Base-by-base conservation (phyloP, 1,140 invertebrate genomes). In the Drosophila rhopaloa region DNA sequence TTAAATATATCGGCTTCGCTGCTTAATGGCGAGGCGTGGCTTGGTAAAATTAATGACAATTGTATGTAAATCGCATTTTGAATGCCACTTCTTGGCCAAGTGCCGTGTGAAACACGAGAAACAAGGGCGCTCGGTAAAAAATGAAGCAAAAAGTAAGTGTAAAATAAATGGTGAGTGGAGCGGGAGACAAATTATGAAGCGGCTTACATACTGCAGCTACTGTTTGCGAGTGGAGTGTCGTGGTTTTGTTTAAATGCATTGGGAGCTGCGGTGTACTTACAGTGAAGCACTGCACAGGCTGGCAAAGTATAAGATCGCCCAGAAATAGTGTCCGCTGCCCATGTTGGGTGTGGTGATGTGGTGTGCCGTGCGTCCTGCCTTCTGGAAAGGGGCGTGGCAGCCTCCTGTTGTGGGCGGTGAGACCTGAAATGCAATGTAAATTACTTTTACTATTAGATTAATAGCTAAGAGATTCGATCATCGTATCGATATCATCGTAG, bases 231-330 rank as follows among this genome's bases (percentile, higher is more conserved):
- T 58, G 55, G 51, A 55, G 53, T 58, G 55, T 44, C 38, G 37
- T 67, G 48, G 67, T 8, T 48, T 40, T 48, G 13, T 54, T 37
- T 57, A 58, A 43, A 29, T 51, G 53, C 47, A 48, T 11, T 16
- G 19, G 24, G 14, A 10, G 47, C 4, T 44, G 14, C 14, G 14
- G 27, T 46, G 63, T 92, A 92, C 92, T 92, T 85, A 92, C 92
- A 92, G 76, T 60, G 92, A 92, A 56, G 92, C 92, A 79, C 92
- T 92, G 86, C 91, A 92, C 71, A 92, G 75, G 70, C 91, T 92
- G 78, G 92, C 88, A 89, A 92, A 92, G 70, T 91, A 92, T 55
- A 92, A 85, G 75, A 92, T 91, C 77, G 83, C 91, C 92, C 91
- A 92, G 75, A 92, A 92, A 54, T 81, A 92, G 70, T 92, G 91